Evolutionary conservation across 2,113 vertebrate species (phyloP).

Genomic region (Dasyprocta punctata): DNA sequence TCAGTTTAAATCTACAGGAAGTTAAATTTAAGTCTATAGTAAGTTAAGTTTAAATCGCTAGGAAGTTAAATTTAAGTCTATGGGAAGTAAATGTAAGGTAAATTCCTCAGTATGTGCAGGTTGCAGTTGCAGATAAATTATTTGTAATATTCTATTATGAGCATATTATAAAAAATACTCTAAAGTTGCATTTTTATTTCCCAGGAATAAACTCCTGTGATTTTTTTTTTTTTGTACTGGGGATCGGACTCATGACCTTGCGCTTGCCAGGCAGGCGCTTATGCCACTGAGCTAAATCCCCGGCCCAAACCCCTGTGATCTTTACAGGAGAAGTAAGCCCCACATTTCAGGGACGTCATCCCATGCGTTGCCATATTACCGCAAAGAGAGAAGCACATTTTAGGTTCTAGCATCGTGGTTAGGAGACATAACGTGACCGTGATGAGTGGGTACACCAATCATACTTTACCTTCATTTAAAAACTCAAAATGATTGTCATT

Average conservation of each 20-base stretch:
- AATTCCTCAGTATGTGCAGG: not conserved
- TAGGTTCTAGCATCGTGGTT: fast-evolving
- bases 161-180: not conserved
- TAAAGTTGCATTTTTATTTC: not conserved
- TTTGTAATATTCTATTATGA: not conserved
- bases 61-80: not conserved
- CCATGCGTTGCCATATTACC: not conserved
- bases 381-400: fast-evolving
- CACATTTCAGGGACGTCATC: not conserved
- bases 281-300: no score
- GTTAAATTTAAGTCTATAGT: not conserved
- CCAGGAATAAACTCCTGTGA: not conserved
- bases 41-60: not conserved
- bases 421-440: fast-evolving
- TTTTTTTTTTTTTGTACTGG: no score
- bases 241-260: no score
- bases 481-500: not conserved
- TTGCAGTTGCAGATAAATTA: not conserved
- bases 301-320: not conserved
- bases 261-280: no score
- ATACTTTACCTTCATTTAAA: not conserved
- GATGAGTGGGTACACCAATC: not conserved
- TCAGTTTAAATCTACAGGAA: not conserved
- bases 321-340: fast-evolving
- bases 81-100: not conserved